Base-by-base conservation (phyloP, 2,888 invertebrate species). In the Masnerella sp. region DNA sequence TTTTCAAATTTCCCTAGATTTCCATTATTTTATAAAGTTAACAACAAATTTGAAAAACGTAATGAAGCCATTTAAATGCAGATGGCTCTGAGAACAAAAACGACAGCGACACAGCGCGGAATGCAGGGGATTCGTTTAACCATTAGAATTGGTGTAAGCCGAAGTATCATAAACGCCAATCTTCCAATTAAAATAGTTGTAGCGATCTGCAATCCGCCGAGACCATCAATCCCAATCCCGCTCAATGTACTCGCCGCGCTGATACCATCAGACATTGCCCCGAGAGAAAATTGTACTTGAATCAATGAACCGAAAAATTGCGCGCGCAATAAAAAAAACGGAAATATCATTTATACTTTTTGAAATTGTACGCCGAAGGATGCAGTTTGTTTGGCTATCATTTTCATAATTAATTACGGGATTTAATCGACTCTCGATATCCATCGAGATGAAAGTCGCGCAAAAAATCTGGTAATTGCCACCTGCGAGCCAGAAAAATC, bases 141-240 rank as follows among this genome's bases (percentile, higher is more conserved):
- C 51, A 69, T 49, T 56, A 49, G 71, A 58, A 64, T 64, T 64
- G 64, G 71, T 56, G 56, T 32, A 45, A 58, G 51, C 30, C 42
- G 49, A 56, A 56, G 58, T 71, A 71, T 71, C 71, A 64, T 64
- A 64, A 71, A 71, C 71, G 71, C 64, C 71, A 71, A 71, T 71
- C 71, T 71, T 71, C 58, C 71, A 71, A 71, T 71, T 71, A 71
- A 71, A 64, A 71, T 71, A 64, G 71, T 71, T 71, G 56, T 56
- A 42, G 64, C 11, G 64, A 62, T 62, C 56, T 59, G 69, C 61
- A 49, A 62, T 70, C 62, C 52, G 36, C 9, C 12, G 49, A 47
- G 67, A 56, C 67, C 45, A 67, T 67, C 67, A 67, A 67, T 65
- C 54, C 54, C 65, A 56, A 65, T 67, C 56, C 67, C 56, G 30